Base-by-base conservation (phyloP, 2,888 invertebrate species). In the Ormyrus labotus region DNA sequence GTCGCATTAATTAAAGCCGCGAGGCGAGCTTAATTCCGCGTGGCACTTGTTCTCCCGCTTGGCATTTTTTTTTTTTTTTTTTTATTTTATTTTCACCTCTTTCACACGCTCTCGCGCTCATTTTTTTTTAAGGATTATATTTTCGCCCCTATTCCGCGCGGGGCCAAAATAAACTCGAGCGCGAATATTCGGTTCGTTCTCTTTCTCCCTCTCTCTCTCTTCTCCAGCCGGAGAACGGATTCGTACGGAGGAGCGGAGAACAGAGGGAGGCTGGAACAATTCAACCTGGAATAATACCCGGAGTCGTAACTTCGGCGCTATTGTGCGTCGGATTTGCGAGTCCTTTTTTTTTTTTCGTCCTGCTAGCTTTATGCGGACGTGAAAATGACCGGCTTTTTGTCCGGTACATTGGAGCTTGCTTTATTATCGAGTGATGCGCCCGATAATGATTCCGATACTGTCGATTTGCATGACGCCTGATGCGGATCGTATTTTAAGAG, bases 1-100 rank as follows among this genome's bases (percentile, higher is more conserved):
- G 88, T 88, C 88, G 87, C 87, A 89, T 89, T 89, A 89, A 89
- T 89, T 89, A 89, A 89, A 89, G 58, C 71, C 68, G 34, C 53
- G 60, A 69, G 69, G 45, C 61, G 19, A 78, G 57, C 57, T 78
- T 70, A 71, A 83, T 82, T 81, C 82, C 73, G 74, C 80, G 76
- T 72, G 72, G 76, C 65, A 48, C 58, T n/a, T 34, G 34, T 63
- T 67, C 53, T 53, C 55, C 55, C 77, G n/a, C n/a, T 68, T 65
- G 50, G 19, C 48, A 47, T 75, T 61, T 73, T 55, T 67, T 63
- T 60, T 45, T 47, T 53, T 19, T 45, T 11, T 65, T 72, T 53
- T 3, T 45, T 47, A 45, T 19, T 45, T 11, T 65, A 63, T 53
- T 3, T 50, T 13, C 51, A 7, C 7, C 60, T 57, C 48, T 69